Percentiles rank a stretch among this genome's conserved stretches.
Evolutionary conservation across 1,140 invertebrate genomes (phyloP).

Genomic region (Drosophila subpulchrella): DNA sequence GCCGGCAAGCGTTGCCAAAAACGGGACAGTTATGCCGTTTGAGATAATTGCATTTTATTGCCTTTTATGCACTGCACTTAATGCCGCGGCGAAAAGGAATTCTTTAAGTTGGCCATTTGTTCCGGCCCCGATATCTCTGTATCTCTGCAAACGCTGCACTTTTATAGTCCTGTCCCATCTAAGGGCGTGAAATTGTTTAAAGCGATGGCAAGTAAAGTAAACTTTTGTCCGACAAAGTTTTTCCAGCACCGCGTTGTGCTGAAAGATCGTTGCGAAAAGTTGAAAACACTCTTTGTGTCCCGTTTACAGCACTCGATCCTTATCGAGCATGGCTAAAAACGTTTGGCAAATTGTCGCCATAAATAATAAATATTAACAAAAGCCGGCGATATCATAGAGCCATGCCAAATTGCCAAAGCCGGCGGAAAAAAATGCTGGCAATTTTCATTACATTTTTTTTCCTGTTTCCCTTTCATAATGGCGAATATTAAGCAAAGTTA

Average conservation of each 20-base stretch:
- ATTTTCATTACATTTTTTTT: slow-evolving; percentile 24
- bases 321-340: slow-evolving; percentile 32
- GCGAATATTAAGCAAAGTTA: slow-evolving; percentile 19
- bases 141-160: slow-evolving; percentile 42
- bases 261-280: slow-evolving; percentile 51
- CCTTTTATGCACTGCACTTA: slow-evolving; percentile 76
- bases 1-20: slow-evolving; percentile 73
- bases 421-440: background rate
- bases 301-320: slow-evolving; percentile 8
- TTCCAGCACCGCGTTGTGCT: slow-evolving; percentile 19
- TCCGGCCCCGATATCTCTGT: background rate
- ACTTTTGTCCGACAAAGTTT: slow-evolving; percentile 29
- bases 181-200: slow-evolving; percentile 72
- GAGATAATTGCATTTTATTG: slow-evolving; percentile 81
- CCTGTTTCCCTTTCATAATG: background rate
- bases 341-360: slow-evolving; percentile 59
- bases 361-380: slow-evolving; percentile 57
- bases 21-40: slow-evolving; percentile 77
- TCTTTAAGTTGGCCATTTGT: slow-evolving; percentile 61
- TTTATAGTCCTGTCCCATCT: slow-evolving; percentile 53
- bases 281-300: slow-evolving; percentile 12
- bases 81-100: slow-evolving; percentile 62
- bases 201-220: slow-evolving; percentile 10
- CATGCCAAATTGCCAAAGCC: slow-evolving; percentile 30
- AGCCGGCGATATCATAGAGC: slow-evolving; percentile 39